Base-by-base conservation (phyloP, 2,113 vertebrate genomes). In the Sylvicapra grimmia region DNA sequence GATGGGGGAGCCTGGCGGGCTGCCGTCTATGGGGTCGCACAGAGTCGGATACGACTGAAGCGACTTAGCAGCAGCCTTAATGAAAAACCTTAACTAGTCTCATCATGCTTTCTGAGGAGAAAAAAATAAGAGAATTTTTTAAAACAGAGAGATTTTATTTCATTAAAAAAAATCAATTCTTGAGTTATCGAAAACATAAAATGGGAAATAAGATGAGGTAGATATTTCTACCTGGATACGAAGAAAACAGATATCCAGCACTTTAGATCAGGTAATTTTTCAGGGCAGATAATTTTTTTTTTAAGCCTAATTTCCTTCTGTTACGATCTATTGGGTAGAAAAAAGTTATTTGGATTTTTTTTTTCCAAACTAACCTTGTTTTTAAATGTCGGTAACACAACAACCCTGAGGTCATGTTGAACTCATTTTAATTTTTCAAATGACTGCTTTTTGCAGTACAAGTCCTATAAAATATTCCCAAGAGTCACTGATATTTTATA, bases 381-480 rank as follows among this genome's bases (percentile, higher is more conserved):
- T 95, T 83, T 16, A 33, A 91, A 1, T 77, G 86, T 83, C 36
- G 7, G 11, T 40, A 54, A n/a, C 19, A 86, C n/a, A 86, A 47
- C 29, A 90, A 3, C 16, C 40, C 21, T 79, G 65, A 95, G 33
- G 25, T 89, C 90, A 84, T 29, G 25, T 92, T 72, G 14, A 93
- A 89, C 47, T 61, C 85, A 15, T 80, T 92, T 96, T 86, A 51
- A 36, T 77, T 94, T 92, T 94, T 89, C 29, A 90, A 68, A 89
- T 68, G 72, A 84, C 21, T 93, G 18, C n/a, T 19, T 75, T 93
- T 94, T 90, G 40, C 75, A 94, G 9, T 51, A 40, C 65, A 94
- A 94, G 59, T 47, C 23, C 54, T 79, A 6, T 83, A 83, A 94
- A 63, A 47, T 53, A 36, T 29, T 94, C 1, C 29, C 33, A 90